Evolutionary conservation across 2,888 invertebrate genomes (phyloP), one percentile per base, ranked within the genome.

Genomic region (Brachypalpus laphriformis): DNA sequence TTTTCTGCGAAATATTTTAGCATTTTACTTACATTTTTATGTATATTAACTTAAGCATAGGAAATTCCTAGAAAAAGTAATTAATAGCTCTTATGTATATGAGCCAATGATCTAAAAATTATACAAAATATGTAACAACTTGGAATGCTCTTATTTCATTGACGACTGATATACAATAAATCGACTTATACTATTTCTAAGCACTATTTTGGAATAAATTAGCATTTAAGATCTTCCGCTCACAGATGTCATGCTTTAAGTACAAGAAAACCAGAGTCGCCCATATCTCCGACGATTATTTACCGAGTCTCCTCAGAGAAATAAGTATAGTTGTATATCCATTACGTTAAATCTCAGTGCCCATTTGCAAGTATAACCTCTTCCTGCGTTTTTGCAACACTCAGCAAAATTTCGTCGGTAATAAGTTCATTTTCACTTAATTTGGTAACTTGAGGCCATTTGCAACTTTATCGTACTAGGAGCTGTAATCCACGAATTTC

Each of bases 361-460:
- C 57, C 34, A 22, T 40, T 57, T 2, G 37, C 34, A 14, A 4
- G n/a, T 22, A 40, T 22, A 68, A 54, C 66, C 28, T 54, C 40
- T 42, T 68, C n/a, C n/a, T 16, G 25, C 3, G 28, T 25, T 68
- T 49, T 18, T 8, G 40, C 51, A 65, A 4, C 45, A 22, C 63
- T 56, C 74, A 65, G 54, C 42, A 70, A 31, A 68, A 59, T 59
- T 68, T 49, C 16, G 8, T 22, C 11, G 18, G 59, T 59, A 68
- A 51, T 49, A 51, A 68, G 66, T 68, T 59, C 34, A 59, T 59
- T 76, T 68, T 40, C 57, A 68, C 59, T 59, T 77, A 51, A 77
- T 61, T 63, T 63, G 42, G 51, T 63, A 56, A 31, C 54, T 63
- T 37, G 63, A 61, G 47, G 70, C 54, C 14, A 70, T 61, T 71